Conservation (phyloP, 2,888 invertebrate species). For the Andrena fulva region DNA sequence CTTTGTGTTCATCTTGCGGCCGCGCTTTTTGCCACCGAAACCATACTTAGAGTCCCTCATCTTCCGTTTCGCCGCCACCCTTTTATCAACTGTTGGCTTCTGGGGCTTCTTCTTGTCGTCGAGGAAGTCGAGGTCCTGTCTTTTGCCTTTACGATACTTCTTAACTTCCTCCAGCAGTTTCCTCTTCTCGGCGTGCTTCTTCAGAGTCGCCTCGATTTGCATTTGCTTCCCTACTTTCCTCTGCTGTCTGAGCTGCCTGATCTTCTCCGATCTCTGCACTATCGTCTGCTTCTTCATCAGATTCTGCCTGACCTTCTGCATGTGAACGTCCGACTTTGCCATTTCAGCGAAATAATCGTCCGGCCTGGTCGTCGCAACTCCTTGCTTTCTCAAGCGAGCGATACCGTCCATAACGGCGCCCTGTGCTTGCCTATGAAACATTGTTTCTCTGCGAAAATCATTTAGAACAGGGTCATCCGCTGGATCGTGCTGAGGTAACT, state of each 20-base stretch:
- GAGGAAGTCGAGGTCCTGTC: constrained; percentile 92
- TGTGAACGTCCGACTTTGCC: constrained; percentile 98
- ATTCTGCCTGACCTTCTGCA: constrained; percentile 96
- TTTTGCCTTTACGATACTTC: constrained; percentile 94
- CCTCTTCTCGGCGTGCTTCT: constrained; percentile 95
- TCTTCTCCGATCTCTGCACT: constrained; percentile 95
- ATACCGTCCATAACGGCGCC: constrained; percentile 93
- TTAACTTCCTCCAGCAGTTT: constrained; percentile 97
- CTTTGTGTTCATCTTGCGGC: constrained; percentile 94
- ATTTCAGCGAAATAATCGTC: constrained; percentile 99
- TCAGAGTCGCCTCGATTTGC: constrained; percentile 92
- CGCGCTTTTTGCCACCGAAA: constrained; percentile 97
- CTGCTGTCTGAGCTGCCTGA: constrained; percentile 94
- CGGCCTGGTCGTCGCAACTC: constrained; percentile 93
- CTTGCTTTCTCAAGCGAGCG: constrained; percentile 90
- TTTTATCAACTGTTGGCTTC: constrained; percentile 64
- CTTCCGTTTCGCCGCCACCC: constrained; percentile 86
- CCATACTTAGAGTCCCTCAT: constrained; percentile 95
- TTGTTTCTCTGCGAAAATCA: constrained; percentile 96
- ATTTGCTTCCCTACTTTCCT: constrained; percentile 97
- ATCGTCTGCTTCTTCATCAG: constrained; percentile 93
- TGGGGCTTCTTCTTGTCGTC: constrained; percentile 87
- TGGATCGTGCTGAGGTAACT: constrained; percentile 88
- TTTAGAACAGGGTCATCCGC: constrained; percentile 93
- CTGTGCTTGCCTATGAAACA: constrained; percentile 95